These are phyloP conservation scores for Calliopum simillimum DNA, from an alignment of 2,888 invertebrate species.

Conservation along the genomic window DNA sequence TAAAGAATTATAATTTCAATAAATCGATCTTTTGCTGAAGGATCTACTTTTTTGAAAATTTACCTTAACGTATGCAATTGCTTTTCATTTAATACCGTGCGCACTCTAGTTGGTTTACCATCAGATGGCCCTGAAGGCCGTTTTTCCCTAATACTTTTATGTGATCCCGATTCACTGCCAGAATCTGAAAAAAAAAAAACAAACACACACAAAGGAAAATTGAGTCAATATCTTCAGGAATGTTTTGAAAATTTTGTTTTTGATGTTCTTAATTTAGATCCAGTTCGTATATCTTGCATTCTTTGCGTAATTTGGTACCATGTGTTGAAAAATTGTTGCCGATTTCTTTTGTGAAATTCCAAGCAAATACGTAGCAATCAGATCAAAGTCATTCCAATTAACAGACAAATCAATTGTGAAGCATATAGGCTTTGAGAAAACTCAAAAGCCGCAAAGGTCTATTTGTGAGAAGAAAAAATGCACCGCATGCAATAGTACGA, in stretches of 20 bases:
- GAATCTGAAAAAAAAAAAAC: slow-evolving; percentile 76
- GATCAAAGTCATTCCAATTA: slow-evolving; percentile 26
- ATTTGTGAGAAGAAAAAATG: no score
- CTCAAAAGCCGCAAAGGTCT: no score
- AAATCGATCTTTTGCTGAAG: background rate
- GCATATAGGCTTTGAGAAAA: no score
- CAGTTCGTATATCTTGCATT: no score
- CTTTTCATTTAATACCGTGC: slow-evolving; percentile 98
- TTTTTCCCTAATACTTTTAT: slow-evolving; percentile 78
- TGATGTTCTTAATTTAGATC: no score
- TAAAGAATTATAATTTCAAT: slow-evolving; percentile 38
- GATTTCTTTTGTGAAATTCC: background rate
- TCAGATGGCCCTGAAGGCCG: slow-evolving; percentile 71
- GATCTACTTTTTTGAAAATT: slow-evolving; percentile 41
- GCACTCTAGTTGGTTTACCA: slow-evolving; percentile 97
- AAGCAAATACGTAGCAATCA: background rate
- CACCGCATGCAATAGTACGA: no score
- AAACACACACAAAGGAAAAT: background rate
- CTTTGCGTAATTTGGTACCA: background rate
- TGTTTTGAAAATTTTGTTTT: background rate
- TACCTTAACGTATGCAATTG: slow-evolving; percentile 94
- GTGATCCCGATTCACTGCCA: slow-evolving; percentile 91
- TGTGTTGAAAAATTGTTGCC: slow-evolving; percentile 29
- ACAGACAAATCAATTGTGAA: no score
- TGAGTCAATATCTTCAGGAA: background rate